Evolutionary conservation across 1,140 invertebrate species (phyloP), one percentile per base, ranked within the genome.

Genomic region (Dinothrombium tinctorium): DNA sequence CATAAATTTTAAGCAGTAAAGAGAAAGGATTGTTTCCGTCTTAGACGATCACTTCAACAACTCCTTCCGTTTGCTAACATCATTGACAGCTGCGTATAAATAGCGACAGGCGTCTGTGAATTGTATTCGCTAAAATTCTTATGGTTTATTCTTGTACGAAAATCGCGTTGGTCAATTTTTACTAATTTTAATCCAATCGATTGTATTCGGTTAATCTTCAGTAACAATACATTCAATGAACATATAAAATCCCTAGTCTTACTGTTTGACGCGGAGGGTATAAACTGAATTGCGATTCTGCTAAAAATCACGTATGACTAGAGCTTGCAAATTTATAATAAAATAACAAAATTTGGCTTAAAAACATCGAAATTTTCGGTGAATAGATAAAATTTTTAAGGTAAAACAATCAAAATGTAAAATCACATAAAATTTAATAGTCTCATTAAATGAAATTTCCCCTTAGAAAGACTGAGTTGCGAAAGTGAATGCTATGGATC

Each of bases 81-180:
- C 48, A 52, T 81, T 86, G 2, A 53, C 64, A 0, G 81, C 83
- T 26, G 67, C 68, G 54, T 84, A 92, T 3, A 72, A 65, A 51
- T 90, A 90, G 42, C 69, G 65, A 14, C 84, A 84, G 19, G 79
- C 76, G 56, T 90, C 83, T 5, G 69, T 67, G 2, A 73, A 67
- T 33, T 71, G 69, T 33, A 86, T 83, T 41, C 71, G 65, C 26
- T 66, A 61, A 63, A 87, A 84, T 50, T 71, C 64, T 12, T 77
- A 53, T 9, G 64, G 46, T 21, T 59, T 52, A n/a, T 61, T 60
- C n/a, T 8, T 12, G 6, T 20, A 2, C 31, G 55, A 49, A 5
- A 66, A 64, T 48, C 58, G 66, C 47, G 62, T 59, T 0, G 80
- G 72, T 42, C 80, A 56, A 19, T 49, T 53, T 33, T 69, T 63